Conservation (phyloP, 2,113 vertebrate species). For the Eudorcas thomsonii region DNA sequence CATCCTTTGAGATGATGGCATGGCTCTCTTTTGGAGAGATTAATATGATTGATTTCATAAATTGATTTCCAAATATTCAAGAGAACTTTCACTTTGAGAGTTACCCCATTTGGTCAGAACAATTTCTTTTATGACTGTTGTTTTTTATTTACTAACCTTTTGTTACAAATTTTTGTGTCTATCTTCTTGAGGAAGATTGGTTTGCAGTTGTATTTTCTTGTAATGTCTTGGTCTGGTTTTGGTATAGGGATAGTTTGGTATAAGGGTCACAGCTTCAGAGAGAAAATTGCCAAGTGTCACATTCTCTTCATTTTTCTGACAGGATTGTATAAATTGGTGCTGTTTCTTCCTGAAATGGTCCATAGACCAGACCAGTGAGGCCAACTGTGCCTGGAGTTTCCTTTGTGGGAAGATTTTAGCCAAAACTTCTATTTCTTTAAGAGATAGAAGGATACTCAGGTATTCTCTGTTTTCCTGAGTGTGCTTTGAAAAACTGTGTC, state of each 20-base stretch:
- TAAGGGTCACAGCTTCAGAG: background rate
- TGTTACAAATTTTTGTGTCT: background rate
- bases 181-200: background rate
- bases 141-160: background rate
- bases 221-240: background rate
- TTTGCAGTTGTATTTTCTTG: background rate
- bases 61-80: background rate
- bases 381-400: background rate
- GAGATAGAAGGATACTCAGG: background rate
- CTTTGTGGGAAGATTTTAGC: background rate
- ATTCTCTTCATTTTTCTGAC: background rate
- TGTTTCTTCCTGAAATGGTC: background rate
- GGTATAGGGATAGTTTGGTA: background rate
- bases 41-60: background rate
- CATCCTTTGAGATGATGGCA: background rate
- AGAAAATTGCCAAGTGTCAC: background rate
- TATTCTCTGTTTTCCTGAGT: background rate
- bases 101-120: background rate
- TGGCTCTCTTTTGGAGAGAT: background rate
- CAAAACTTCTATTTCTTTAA: background rate
- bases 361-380: background rate
- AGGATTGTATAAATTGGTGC: background rate
- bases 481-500: background rate
- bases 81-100: background rate
- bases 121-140: background rate